Evolutionary conservation across 2,113 vertebrate species (phyloP), one percentile per base, ranked within the genome.

Genomic region (Marmota monax): DNA sequence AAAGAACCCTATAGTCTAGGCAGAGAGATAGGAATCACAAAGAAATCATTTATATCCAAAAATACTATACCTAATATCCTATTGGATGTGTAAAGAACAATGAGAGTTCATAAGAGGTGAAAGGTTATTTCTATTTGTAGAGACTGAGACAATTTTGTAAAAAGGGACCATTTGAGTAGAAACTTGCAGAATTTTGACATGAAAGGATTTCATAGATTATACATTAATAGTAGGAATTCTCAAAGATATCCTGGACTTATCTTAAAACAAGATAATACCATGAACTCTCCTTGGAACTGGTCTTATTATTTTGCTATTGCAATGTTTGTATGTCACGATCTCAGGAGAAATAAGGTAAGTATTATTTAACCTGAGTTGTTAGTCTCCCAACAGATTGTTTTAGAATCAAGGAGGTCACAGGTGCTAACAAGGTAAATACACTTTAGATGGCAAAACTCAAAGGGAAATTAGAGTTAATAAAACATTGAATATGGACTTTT

Each of bases 301-400:
- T 61, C 27, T 96, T 94, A 79, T 27, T 72, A 72, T 78, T 95
- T 96, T 95, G 29, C 25, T 79, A 16, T 74, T 76, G 56, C 96
- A 92, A 70, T 84, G 58, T 83, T 73, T 96, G 56, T 53, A 48
- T 48, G 79, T 85, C 2, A 65, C 85, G 63, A 93, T 88, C 88
- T 94, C 61, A 61, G 51, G 74, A 79, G 70, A 76, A 96, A 51
- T 56, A 87, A 56, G 14, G 5, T 77, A 76, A 85, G 23, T 92
- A 74, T 76, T 89, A 63, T 94, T 95, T 88, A 73, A 88, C 29
- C 32, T 74, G 69, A 42, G 34, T 61, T 90, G 34, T 94, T 65
- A 83, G 42, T 92, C 73, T 90, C 76, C 42, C 27, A 72, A 29
- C 39, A 88, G 82, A 95, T 94, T 78, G 11, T 84, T 94, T 94